phyloP scores from a whole-genome alignment of 1,140 invertebrate species.

The Drosophila pseudoananassae region DNA sequence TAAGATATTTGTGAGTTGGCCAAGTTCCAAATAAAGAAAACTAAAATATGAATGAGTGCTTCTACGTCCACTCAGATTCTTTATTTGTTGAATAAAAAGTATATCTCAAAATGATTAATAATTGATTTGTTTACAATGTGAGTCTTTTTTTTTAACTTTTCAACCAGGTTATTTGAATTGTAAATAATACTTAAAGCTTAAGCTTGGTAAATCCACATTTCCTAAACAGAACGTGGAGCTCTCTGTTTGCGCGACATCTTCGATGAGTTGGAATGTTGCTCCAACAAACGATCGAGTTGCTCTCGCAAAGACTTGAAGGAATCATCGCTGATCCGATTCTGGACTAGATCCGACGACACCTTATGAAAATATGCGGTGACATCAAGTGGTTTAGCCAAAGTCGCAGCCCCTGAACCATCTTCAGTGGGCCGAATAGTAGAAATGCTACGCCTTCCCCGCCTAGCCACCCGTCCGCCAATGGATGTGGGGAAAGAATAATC shows the following conservation, averaged over 20 bases:
- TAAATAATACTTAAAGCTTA: too few relatives aligned
- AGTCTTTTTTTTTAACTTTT: too few relatives aligned
- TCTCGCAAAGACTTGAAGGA: conserved; percentile 12
- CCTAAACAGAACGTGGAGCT: background rate
- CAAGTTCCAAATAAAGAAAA: background rate
- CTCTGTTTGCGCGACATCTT: background rate
- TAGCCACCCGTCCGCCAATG: conserved; percentile 34
- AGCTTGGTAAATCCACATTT: background rate
- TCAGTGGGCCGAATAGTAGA: background rate
- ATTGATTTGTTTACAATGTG: too few relatives aligned
- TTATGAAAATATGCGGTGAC: conserved; percentile 15
- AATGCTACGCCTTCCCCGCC: conserved; percentile 13
- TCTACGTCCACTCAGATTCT: too few relatives aligned
- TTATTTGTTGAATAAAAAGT: too few relatives aligned
- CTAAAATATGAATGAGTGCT: too few relatives aligned
- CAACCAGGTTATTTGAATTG: too few relatives aligned
- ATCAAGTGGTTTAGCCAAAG: conserved; percentile 1
- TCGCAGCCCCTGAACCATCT: background rate
- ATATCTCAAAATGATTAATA: too few relatives aligned
- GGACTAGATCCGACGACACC: conserved; percentile 5
- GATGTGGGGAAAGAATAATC: background rate
- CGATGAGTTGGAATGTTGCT: background rate
- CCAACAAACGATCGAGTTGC: conserved; percentile 22
- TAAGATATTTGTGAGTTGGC: background rate
- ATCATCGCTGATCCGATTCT: conserved; percentile 10